Evolutionary conservation across 2,797 vertebrate species (phyloP), one percentile per base, ranked within the genome.

Genomic region (Melopsittacus undulatus): DNA sequence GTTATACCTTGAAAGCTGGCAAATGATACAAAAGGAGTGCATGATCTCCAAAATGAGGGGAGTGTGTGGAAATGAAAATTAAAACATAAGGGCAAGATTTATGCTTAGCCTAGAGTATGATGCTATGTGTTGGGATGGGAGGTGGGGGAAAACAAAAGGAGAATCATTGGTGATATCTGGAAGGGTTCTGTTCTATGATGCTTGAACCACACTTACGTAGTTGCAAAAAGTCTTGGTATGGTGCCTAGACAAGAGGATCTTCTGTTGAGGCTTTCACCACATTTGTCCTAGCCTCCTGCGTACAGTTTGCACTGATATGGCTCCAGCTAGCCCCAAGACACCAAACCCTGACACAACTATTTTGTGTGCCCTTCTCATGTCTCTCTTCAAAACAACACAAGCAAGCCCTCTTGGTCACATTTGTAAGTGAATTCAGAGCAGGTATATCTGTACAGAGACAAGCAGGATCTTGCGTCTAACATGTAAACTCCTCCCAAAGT

Each of bases 181-280:
- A 80, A 87, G n/a, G 32, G 26, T 22, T 54, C 94, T 90, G 14
- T 64, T 87, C 83, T 68, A 51, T 30, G 49, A 0, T 6, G 12
- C 30, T 92, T 4, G 23, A 92, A 68, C 81, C 81, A 54, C 78
- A 54, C 59, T 82, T 56, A 52, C 0, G 0, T 48, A 74, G 74
- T 48, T 82, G 30, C 45, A 77, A 49, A 69, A 85, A 72, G 62
- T 77, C 64, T 78, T 87, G 61, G 45, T 36, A 21, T 45, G 15
- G 15, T 4, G 1, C 42, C 5, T 30, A 87, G 32, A 70, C 46
- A 45, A 80, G 80, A 89, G 34, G 12, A 87, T 52, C 77, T 76
- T 86, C 80, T 76, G 34, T 70, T 90, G 86, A 69, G 68, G 86
- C 83, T 92, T 94, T 83, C 86, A 75, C 88, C 30, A 5, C 61